Conservation (phyloP, 2,888 invertebrate species). For the Pseudococcus viburni region DNA sequence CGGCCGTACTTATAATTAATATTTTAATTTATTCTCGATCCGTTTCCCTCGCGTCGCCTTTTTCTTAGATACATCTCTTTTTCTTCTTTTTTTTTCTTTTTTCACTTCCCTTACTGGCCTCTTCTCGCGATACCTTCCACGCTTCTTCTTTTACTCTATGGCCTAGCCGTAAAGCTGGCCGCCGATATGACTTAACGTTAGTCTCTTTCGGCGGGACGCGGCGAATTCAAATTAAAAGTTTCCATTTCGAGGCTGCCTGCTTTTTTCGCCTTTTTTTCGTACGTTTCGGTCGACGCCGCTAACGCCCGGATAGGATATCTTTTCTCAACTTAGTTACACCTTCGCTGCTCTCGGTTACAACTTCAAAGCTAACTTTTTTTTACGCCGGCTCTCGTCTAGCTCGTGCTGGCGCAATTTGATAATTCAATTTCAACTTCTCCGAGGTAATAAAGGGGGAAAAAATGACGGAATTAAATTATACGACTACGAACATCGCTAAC, state of each 20-base stretch:
- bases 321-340: slow-evolving; percentile 27
- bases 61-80: too few species aligned
- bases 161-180: background rate
- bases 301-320: background rate
- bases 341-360: background rate
- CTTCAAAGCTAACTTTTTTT: slow-evolving; percentile 21
- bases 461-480: slow-evolving; percentile 26
- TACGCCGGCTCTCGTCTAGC: background rate
- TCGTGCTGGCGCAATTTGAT: background rate
- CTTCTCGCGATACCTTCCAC: background rate
- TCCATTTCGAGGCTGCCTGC: background rate
- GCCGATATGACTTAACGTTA: background rate
- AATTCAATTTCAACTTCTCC: slow-evolving; percentile 24
- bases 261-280: background rate
- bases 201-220: background rate
- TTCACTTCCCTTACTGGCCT: background rate
- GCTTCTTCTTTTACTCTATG: too few species aligned
- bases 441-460: background rate
- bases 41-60: background rate
- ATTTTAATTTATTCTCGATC: slow-evolving; percentile 47
- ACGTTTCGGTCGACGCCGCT: background rate
- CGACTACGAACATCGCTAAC: background rate
- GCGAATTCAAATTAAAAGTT: slow-evolving; percentile 41
- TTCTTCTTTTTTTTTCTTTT: background rate
- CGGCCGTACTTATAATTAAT: slow-evolving; percentile 1